Evolutionary conservation across 2,888 invertebrate genomes (phyloP).

Genomic region (Palloptera scutellata): DNA sequence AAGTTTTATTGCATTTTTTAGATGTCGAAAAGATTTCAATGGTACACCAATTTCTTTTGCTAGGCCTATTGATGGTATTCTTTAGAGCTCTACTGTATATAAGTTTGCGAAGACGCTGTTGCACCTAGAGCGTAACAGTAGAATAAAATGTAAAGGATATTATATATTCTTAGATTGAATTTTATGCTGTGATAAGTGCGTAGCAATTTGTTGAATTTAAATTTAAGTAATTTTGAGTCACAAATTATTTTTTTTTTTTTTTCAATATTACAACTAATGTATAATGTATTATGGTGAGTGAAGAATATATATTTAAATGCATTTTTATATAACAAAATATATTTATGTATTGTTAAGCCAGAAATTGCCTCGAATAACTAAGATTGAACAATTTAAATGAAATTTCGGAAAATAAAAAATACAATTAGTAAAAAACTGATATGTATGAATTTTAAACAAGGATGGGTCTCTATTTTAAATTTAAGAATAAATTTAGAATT

Average conservation of each 20-base stretch:
- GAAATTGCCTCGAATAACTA: too few species aligned
- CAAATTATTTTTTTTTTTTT: background rate
- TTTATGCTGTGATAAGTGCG: slow-evolving; percentile 24
- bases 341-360: too few species aligned
- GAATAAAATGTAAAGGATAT: slow-evolving; percentile 3
- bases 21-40: slow-evolving; percentile 70
- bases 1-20: slow-evolving; percentile 69
- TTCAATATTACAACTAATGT: too few species aligned
- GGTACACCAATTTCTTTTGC: slow-evolving; percentile 67
- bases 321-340: too few species aligned
- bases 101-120: slow-evolving; percentile 67
- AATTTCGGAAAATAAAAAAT: too few species aligned
- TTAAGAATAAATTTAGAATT: too few species aligned
- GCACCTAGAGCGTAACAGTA: slow-evolving; percentile 45
- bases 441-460: too few species aligned
- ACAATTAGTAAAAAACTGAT: too few species aligned
- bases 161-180: background rate
- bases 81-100: slow-evolving; percentile 69
- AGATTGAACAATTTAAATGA: too few species aligned
- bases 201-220: background rate
- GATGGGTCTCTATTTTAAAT: too few species aligned
- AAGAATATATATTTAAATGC: too few species aligned
- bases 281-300: too few species aligned
- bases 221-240: background rate
- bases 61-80: slow-evolving; percentile 67